Evolutionary conservation across 2,888 invertebrate genomes (phyloP), one percentile per base, ranked within the genome.

Genomic region (Cryptophagus acutangulus): DNA sequence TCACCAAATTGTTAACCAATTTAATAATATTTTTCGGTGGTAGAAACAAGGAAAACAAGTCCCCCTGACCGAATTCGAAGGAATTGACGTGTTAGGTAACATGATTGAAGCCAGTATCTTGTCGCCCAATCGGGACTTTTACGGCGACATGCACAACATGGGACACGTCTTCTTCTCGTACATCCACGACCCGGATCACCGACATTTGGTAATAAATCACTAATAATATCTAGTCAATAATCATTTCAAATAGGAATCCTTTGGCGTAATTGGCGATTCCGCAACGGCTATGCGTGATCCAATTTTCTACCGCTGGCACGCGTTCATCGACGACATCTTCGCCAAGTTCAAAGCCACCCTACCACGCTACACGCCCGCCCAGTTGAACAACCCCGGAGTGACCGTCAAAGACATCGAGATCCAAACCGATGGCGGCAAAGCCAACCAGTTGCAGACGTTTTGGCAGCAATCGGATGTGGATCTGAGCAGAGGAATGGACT

Each of bases 261-360:
- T 84, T 56, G 82, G 84, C 25, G 83, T 87, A n/a, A 89, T 90
- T 78, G 88, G 87, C 0, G 89, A 89, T 60, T 79, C 86, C 0
- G 78, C 87, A 0, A 88, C 88, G 0, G 86, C 89, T 0, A 88
- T 90, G 87, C 74, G 90, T 1, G 91, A 91, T 69, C 89, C 90
- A 0, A 70, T 84, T 15, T 90, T 90, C 74, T 90, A 89, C 71
- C 80, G 85, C 62, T 89, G 85, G 86, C 90, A 91, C 60, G 77
- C 84, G 0, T 84, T 79, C 62, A 72, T 89, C 17, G 86, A 90
- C 56, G 82, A 87, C 51, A 69, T 90, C 24, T 90, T 89, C 75
- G 76, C 79, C 52, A 74, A 80, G 48, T 81, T 82, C 68, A 90
- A 90, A 68, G 72, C 73, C 44, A 80, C 79, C 9, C 70, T 90